Evolutionary conservation across 2,113 vertebrate species (phyloP), one percentile per base, ranked within the genome.

Genomic region (Corvus cornix): DNA sequence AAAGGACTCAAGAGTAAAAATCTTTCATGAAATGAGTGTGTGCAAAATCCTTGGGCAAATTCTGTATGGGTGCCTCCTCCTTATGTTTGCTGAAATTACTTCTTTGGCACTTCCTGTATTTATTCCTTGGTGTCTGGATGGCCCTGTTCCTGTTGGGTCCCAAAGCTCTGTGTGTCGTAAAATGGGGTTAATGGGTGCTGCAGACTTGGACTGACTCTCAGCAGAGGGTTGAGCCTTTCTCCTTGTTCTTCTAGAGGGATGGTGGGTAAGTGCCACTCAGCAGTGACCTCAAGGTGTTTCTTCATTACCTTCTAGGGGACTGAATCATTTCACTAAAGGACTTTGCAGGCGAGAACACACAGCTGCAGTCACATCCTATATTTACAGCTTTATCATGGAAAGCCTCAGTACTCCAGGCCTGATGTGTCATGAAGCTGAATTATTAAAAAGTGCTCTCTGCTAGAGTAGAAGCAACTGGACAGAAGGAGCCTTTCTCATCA

Each of bases 381-480:
- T 95, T 97, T 93, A 95, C 89, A 87, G 91, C 67, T 90, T 85
- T 33, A 93, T 84, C 51, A 82, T 55, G 89, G 87, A 83, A 77
- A 91, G 74, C 63, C 62, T 95, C 66, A 73, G 82, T 59, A 64
- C 55, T 83, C 66, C 70, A 96, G 74, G 85, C 84, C 84, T 93
- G 89, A 90, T 62, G 78, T 95, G 87, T 74, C 74, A 91, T 51
- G 70, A 95, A 93, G 74, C 81, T 95, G 91, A 94, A 96, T 96
- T 97, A 96, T 96, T 93, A 96, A 96, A 87, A 95, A 94, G 74
- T 82, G 70, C 49, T 94, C 67, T 73, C 87, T 94, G 87, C 66
- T 48, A 84, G 46, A 41, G 66, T 31, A 95, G 69, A 70, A 94
- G 67, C 30, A 82, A 83, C 72, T 94, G 55, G 43, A 63, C 80